These are phyloP conservation scores for Magallana angulata DNA, from an alignment of 1,140 invertebrate genomes.

Conservation along the genomic window DNA sequence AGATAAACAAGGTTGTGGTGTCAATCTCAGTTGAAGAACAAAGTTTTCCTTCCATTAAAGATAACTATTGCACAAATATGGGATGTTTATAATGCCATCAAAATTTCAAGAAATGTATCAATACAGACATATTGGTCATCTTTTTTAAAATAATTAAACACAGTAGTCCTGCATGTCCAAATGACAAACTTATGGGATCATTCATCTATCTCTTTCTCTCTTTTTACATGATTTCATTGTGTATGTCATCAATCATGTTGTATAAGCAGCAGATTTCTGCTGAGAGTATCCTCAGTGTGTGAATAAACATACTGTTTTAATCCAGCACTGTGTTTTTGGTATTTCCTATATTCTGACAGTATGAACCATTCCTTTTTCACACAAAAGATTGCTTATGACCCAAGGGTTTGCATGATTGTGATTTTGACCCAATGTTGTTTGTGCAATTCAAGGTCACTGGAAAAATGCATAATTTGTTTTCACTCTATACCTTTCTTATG, in stretches of 20 bases:
- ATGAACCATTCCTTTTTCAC: too few relatives aligned
- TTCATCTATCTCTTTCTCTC: neutral
- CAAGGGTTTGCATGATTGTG: too few relatives aligned
- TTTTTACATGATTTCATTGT: conserved; percentile 23
- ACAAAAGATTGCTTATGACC: too few relatives aligned
- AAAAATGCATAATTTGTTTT: too few relatives aligned
- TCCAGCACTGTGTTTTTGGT: conserved; percentile 3
- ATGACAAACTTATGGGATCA: conserved; percentile 26
- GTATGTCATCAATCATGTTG: conserved; percentile 37
- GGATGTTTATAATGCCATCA: neutral
- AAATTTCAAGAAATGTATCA: neutral
- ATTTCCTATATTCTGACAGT: neutral
- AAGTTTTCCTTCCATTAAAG: conserved; percentile 17
- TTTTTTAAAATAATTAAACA: neutral
- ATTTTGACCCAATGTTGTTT: too few relatives aligned
- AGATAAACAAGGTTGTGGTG: conserved; percentile 30
- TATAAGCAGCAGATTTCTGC: conserved; percentile 30
- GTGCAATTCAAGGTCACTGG: too few relatives aligned
- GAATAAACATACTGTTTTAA: conserved; percentile 54
- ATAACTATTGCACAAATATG: neutral
- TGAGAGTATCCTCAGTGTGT: conserved; percentile 20
- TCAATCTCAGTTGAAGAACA: conserved; percentile 1
- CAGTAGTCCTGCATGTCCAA: conserved; percentile 13
- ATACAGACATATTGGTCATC: conserved; percentile 17
- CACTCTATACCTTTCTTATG: too few relatives aligned